Base-by-base conservation (phyloP, 2,797 vertebrate genomes). In the Pseudomugil tenellus region DNA sequence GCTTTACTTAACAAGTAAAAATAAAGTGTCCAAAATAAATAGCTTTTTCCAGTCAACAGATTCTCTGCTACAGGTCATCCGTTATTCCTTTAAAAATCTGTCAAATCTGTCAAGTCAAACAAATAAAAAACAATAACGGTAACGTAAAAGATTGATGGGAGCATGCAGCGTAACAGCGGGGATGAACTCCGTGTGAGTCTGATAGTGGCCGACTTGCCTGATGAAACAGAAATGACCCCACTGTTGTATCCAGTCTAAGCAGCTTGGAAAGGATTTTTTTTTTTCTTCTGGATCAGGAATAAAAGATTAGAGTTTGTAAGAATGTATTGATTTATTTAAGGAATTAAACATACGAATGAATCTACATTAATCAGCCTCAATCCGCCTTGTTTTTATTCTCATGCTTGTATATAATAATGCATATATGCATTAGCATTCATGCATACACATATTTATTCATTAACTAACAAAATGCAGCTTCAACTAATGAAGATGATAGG, bases 11-110 rank as follows among this genome's bases (percentile, higher is more conserved):
- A 80, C 58, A 35, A 75, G 78, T 37, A 49, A 60, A 80, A 79
- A 80, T 26, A 73, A 67, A 67, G 55, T 29, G 23, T 66, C 52
- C n/a, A 67, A 71, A 83, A 74, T 73, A 84, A 85, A 83, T 70
- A 21, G 52, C 62, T 76, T 80, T 58, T 39, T 46, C 34, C 23
- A 23, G 54, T 1, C 68, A 26, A 53, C 67, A 26, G 17, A 29
- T 65, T 67, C 19, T 3, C 43, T 25, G 52, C 51, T 23, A 48
- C n/a, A 23, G 25, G 67, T 72, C 61, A 60, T 53, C 32, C 41
- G 56, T n/a, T 73, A 55, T 51, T 65, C 35, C 16, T 67, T 62
- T 79, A 29, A 67, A 53, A 74, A 58, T 1, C 64, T 82, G 78
- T 80, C 73, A 65, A 25, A 28, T 16, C 34, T 64, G 67, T 74